These are phyloP conservation scores for Parascotia fuliginaria DNA, from an alignment of 2,888 invertebrate species.

Conservation along the genomic window DNA sequence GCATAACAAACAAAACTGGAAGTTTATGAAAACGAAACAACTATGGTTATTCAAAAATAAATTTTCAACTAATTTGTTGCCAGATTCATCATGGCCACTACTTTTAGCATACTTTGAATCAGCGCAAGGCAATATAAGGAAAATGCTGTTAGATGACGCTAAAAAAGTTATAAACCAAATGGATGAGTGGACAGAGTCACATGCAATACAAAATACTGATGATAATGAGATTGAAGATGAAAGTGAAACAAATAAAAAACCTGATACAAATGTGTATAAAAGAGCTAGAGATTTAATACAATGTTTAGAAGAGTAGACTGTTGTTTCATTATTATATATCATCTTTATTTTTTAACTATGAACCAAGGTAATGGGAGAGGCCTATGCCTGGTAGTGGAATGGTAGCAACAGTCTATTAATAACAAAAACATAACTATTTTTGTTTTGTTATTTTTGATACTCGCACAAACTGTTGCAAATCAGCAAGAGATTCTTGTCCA, in stretches of 20 bases:
- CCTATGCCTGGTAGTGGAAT: too few relatives aligned
- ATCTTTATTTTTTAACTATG: constrained; percentile 69
- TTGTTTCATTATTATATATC: constrained; percentile 55
- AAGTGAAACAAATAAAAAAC: constrained; percentile 57
- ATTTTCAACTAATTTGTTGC: constrained; percentile 86
- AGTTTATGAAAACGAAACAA: constrained; percentile 92
- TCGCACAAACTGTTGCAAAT: too few relatives aligned
- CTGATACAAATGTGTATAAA: constrained; percentile 78
- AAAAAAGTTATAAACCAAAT: constrained; percentile 87
- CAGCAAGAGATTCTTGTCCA: too few relatives aligned
- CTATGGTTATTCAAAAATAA: constrained; percentile 91
- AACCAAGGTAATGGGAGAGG: too few relatives aligned
- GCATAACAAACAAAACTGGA: constrained; percentile 89
- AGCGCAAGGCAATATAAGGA: constrained; percentile 88
- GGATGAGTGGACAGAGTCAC: constrained; percentile 82
- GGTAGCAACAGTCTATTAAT: too few relatives aligned
- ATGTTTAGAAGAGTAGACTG: constrained; percentile 83
- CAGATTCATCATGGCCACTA: constrained; percentile 87
- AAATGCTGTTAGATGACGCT: constrained; percentile 87
- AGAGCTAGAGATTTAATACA: constrained; percentile 89
- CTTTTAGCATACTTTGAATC: constrained; percentile 90
- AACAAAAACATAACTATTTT: too few relatives aligned
- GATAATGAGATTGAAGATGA: constrained; percentile 50
- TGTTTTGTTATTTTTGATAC: too few relatives aligned
- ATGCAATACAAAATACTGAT: constrained; percentile 49